Base-by-base conservation (phyloP, 2,797 vertebrate genomes). In the Lithobates pipiens region DNA sequence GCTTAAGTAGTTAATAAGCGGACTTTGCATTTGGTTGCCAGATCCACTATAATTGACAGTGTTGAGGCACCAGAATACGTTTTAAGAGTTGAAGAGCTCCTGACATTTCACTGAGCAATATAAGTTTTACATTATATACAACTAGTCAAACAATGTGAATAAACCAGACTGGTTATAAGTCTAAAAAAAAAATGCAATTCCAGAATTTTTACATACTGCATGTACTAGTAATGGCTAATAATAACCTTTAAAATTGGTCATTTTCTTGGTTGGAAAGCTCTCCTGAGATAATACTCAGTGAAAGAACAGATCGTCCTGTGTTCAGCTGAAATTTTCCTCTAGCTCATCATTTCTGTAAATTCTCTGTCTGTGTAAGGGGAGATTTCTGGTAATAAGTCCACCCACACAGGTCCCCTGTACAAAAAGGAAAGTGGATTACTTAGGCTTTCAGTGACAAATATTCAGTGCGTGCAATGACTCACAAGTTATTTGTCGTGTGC, bases 331-430 rank as follows among this genome's bases (percentile, higher is more conserved):
- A 74, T 54, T 68, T 80, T 85, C 77, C 63, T 61, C 13, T 71
- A 61, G 21, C 67, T 86, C 72, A 82, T 97, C 94, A 97, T 97
- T 94, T 96, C 93, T 92, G 91, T 91, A 93, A 90, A 89, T 89
- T 87, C 91, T 90, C 89, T 90, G 91, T 87, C 91, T 90, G 89
- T 90, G 91, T 89, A 85, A 91, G 89, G 76, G 90, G 90, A 92
- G 90, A 93, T 93, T 95, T 95, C 94, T 95, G 94, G 94, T 94
- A 95, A 95, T 88, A 88, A 85, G 76, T 92, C 90, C 93, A 94
- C 93, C 94, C 90, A 95, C 93, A 91, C 93, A 80, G 32, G 89
- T 87, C 88, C 80, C 88, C 91, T 0, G 88, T 92, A 94, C 92
- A 94, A 93, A 93, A 87, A 88, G 91, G 86, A 90, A 90, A 88